phyloP scores from a whole-genome alignment of 2,888 invertebrate species.

The Drosophila stalkeri region DNA sequence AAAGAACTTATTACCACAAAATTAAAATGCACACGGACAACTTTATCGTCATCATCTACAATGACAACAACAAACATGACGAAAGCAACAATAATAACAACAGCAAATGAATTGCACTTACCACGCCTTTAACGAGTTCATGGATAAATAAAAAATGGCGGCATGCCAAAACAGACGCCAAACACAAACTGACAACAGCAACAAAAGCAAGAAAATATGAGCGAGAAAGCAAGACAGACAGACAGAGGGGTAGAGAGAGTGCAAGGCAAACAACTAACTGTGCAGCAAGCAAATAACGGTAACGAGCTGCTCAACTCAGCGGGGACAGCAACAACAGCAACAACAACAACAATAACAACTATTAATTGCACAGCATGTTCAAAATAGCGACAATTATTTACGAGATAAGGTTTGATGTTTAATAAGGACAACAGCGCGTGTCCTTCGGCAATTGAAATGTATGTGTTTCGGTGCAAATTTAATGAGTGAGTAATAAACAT shows the following conservation, averaged over 20 bases:
- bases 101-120: constrained; percentile 45
- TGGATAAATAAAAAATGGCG: constrained; percentile 78
- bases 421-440: constrained; percentile 52
- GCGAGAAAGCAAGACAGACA: background rate
- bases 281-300: constrained; percentile 40
- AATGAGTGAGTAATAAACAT: constrained; percentile 18
- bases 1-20: constrained; percentile 35
- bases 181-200: constrained; percentile 36
- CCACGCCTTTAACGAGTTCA: constrained; percentile 73
- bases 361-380: constrained; percentile 61
- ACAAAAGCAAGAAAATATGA: constrained; percentile 19
- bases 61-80: constrained; percentile 19
- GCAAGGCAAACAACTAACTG: constrained; percentile 20
- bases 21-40: constrained; percentile 55
- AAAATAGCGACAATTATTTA: constrained; percentile 59
- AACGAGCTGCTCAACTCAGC: constrained; percentile 45
- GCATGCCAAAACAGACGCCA: constrained; percentile 71
- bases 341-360: constrained; percentile 31
- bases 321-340: constrained; percentile 31
- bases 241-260: background rate
- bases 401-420: constrained; percentile 38
- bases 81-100: constrained; percentile 15
- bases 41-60: constrained; percentile 41
- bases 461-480: constrained; percentile 21
- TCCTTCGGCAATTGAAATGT: constrained; percentile 61